Base-by-base conservation (phyloP, 2,888 invertebrate species). In the Xylota segnis region DNA sequence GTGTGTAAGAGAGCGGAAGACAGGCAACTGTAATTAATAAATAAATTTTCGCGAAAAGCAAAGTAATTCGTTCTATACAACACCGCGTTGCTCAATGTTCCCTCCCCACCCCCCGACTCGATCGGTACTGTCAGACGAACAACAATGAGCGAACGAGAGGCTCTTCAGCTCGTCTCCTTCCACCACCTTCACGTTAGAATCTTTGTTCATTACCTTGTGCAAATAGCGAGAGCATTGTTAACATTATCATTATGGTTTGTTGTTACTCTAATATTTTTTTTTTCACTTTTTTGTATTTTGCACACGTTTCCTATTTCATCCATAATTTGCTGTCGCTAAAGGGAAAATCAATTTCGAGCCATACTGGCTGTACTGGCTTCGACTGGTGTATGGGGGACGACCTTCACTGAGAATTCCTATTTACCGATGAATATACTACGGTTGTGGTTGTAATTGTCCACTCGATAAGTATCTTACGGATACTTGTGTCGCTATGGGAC, bases 401-500 rank as follows among this genome's bases (percentile, higher is more conserved):
- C 82, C 82, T 82, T 82, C 82, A 70, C 18, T 45, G 16, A 10
- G 58, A 43, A 54, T 54, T 59, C 32, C 40, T 61, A 75, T 68
- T 43, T 32, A 77, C 10, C 34, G 68, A 56, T 61, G 37, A 27
- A 45, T 29, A 18, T 12, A 40, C 34, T 37, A 37, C 56, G 72
- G 40, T 63, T 50, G 70, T 23, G 23, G 61, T 56, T 75, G 68
- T 63, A 75, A 70, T 56, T 82, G 82, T 82, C 82, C 75, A 82
- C 68, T 75, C 75, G 82, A 56, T 82, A 75, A 74, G 68, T 81
- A 63, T 81, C 75, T 68, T 82, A 68, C 34, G 68, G 70, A 75
- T 75, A 75, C 68, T 61, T 45, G 52, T 61, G 52, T 61, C 59
- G 59, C 29, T 59, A 52, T 61, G 71, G 71, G 59, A 61, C 32